These are phyloP conservation scores for Drosophila fuyamai DNA, from an alignment of 1,140 invertebrate genomes.

Conservation along the genomic window DNA sequence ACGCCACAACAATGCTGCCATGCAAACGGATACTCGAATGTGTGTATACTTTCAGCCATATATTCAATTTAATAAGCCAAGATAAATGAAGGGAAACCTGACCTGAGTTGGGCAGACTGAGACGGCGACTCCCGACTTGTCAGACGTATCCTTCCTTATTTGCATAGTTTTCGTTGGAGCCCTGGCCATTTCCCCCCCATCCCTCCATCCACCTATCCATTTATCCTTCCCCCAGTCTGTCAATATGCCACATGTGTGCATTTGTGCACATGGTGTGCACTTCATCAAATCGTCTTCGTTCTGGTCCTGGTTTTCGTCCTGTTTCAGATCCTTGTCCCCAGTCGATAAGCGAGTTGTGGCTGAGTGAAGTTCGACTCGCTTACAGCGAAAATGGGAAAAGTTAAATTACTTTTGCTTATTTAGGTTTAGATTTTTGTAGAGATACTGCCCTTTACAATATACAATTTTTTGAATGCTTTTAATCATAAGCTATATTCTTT, in stretches of 20 bases:
- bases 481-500: neutral
- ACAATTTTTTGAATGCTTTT: neutral
- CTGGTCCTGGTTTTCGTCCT: constrained; percentile 24
- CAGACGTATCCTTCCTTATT: constrained; percentile 66
- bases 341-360: constrained; percentile 62
- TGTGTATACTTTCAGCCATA: constrained; percentile 63
- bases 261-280: constrained; percentile 54
- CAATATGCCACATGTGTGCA: constrained; percentile 64
- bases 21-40: constrained; percentile 36
- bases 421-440: constrained; percentile 23
- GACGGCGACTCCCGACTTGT: constrained; percentile 30
- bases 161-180: constrained; percentile 70
- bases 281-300: constrained; percentile 68
- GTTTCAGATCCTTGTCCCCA: constrained; percentile 35
- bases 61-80: constrained; percentile 83
- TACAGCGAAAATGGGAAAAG: constrained; percentile 65
- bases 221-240: constrained; percentile 31
- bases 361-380: constrained; percentile 11
- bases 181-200: constrained; percentile 48
- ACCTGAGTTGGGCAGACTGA: constrained; percentile 19
- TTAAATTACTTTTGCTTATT: constrained; percentile 78
- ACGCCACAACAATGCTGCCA: constrained; percentile 59
- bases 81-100: constrained; percentile 64
- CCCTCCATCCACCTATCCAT: neutral
- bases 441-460: neutral